Evolutionary conservation across 2,797 vertebrate genomes (phyloP).

Genomic region (Myotis daubentonii): DNA sequence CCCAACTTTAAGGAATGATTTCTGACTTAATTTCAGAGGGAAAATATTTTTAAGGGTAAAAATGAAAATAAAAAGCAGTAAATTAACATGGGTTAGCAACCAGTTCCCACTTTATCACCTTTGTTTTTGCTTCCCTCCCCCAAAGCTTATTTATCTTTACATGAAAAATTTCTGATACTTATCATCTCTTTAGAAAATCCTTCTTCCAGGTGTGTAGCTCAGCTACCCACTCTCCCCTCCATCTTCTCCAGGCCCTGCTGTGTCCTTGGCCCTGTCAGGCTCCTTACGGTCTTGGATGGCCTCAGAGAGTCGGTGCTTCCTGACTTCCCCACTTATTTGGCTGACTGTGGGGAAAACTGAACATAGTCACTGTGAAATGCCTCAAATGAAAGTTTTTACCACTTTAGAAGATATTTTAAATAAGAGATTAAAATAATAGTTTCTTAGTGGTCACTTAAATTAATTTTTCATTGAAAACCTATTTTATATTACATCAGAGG

Average conservation of each 20-base stretch:
- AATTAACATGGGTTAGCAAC: neutral
- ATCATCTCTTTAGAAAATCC: neutral
- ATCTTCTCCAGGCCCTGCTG: neutral
- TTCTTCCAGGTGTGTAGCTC: neutral
- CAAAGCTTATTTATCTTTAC: neutral
- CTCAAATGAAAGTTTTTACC: neutral
- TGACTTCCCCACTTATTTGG: neutral
- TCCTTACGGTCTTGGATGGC: neutral
- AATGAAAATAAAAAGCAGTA: neutral
- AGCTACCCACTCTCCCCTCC: neutral
- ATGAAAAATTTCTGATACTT: neutral
- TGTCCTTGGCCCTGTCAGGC: neutral
- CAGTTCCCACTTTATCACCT: neutral
- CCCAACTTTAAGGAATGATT: neutral
- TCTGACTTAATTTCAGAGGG: neutral
- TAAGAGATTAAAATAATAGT: neutral
- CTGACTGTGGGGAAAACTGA: neutral
- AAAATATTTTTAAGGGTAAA: constrained; percentile 14
- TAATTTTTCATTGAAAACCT: neutral
- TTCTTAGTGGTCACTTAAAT: neutral
- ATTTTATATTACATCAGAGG: neutral
- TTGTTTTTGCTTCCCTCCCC: neutral
- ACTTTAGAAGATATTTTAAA: neutral
- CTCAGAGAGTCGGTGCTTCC: neutral
- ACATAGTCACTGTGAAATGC: neutral